A percentile compares a stretch with the other conserved stretches of the same genome.
Conservation (phyloP, 2,797 vertebrate species). For the Morus bassanus region DNA sequence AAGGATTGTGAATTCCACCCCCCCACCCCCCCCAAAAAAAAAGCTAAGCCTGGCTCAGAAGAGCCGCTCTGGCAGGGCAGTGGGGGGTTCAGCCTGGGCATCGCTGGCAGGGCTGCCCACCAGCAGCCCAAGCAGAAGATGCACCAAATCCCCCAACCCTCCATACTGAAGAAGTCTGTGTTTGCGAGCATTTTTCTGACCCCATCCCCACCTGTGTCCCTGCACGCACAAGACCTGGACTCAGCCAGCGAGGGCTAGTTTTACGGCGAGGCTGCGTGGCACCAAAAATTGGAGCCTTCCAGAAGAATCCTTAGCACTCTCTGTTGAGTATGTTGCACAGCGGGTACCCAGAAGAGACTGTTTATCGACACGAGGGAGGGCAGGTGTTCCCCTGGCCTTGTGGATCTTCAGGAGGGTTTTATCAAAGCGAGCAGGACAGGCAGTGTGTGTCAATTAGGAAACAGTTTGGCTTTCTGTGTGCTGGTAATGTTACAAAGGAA, state of each 20-base stretch:
- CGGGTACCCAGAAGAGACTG: background rate
- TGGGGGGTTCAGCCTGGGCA: background rate
- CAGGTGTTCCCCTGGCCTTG: background rate
- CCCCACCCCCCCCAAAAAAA: rapidly evolving
- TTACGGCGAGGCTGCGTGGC: rapidly evolving
- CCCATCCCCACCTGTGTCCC: background rate
- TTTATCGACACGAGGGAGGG: rapidly evolving
- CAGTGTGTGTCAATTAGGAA: rapidly evolving
- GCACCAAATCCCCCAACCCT: background rate
- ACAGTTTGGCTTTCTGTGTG: background rate
- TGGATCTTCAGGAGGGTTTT: background rate
- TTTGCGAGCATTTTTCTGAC: background rate
- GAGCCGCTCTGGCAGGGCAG: background rate
- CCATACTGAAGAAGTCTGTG: background rate
- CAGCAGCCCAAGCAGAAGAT: background rate
- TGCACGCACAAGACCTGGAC: background rate
- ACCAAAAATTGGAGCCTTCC: background rate
- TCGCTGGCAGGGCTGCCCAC: background rate
- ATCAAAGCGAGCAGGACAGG: background rate
- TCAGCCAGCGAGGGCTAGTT: too few species aligned
- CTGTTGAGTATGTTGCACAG: background rate
- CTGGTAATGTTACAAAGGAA: background rate
- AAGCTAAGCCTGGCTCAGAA: background rate
- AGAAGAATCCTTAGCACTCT: background rate
- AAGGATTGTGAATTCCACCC: background rate